Base-by-base conservation (phyloP, 1,140 invertebrate genomes). In the Holotrichia oblita region DNA sequence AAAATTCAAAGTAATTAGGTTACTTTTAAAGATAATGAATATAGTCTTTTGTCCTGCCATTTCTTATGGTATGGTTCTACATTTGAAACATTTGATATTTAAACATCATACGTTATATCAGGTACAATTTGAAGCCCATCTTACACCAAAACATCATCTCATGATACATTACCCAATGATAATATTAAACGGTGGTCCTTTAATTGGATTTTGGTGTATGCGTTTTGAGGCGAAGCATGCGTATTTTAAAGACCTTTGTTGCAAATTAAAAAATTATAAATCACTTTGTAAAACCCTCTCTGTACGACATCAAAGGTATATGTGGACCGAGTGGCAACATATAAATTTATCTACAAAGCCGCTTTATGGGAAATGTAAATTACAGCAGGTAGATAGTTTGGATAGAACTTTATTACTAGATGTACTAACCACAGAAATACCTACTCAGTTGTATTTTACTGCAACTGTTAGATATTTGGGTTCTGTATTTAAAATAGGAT, bases 141-240 rank as follows among this genome's bases (percentile, higher is more conserved):
- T 61, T 0, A 61, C 59, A 20, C 59, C 59, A 9, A 61, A 61
- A 24, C 59, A 61, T 61, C 59, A 61, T 14, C 2, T 20, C 0
- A 61, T 61, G 59, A 61, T 61, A 1, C 59, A 61, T n/a, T 61
- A 61, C n/a, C 59, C 59, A 61, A 24, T 17, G n/a, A 24, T 61
- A 2, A 61, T 20, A 4, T 4, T n/a, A 3, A 17, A 24, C 2
- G n/a, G n/a, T 4, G 59, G 59, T 17, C 59, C 59, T 0, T 61
- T 20, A 2, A 20, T 17, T 20, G 22, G 22, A 2, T 61, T 61
- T 61, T 61, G 59, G 17, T 61, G n/a, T 17, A 61, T 61, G 59
- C 8, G 59, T 22, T 64, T 64, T 64, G 59, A 64, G 22, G 59
- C 17, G 17, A 64, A 64, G 17, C 59, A 64, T 24, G 59, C 59